Conservation (phyloP, 2,888 invertebrate species). For the Sisyra nigra region DNA sequence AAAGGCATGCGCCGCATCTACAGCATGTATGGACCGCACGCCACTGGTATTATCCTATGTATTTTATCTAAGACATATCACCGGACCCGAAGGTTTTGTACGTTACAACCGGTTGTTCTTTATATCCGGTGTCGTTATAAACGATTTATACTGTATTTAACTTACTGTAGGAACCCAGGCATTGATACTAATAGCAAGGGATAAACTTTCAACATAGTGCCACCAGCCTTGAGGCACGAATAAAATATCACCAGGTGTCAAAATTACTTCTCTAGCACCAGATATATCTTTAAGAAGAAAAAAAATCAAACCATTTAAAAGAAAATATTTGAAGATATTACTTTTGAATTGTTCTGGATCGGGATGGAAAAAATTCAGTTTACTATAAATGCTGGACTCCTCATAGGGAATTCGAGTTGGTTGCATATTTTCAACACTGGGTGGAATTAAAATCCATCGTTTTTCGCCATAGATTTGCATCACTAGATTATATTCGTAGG, state of each 20-base stretch:
- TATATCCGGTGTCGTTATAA: too few relatives aligned
- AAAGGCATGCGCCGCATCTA: too few relatives aligned
- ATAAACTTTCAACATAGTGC: slow-evolving; percentile 88
- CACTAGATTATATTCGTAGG: slow-evolving; percentile 87
- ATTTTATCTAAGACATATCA: too few relatives aligned
- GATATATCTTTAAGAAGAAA: slow-evolving; percentile 16
- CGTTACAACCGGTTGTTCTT: too few relatives aligned
- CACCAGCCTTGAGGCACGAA: slow-evolving; percentile 89
- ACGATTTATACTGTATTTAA: too few relatives aligned
- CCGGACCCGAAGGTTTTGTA: too few relatives aligned
- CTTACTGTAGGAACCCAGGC: slow-evolving; percentile 58
- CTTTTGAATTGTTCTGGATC: slow-evolving; percentile 32
- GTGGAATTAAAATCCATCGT: slow-evolving; percentile 83
- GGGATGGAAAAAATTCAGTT: slow-evolving; percentile 63
- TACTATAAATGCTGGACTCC: slow-evolving; percentile 87
- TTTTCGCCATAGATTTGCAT: slow-evolving; percentile 84
- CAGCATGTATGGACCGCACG: not conserved
- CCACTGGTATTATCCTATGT: not conserved
- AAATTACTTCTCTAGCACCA: slow-evolving; percentile 33
- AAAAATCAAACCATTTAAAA: slow-evolving; percentile 1
- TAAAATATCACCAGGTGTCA: slow-evolving; percentile 74
- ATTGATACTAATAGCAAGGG: slow-evolving; percentile 48
- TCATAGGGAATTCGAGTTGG: slow-evolving; percentile 87
- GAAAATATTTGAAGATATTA: slow-evolving; percentile 16
- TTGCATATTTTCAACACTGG: slow-evolving; percentile 48